Base-by-base conservation (phyloP, 2,797 vertebrate species). In the Centropyge bicolor region DNA sequence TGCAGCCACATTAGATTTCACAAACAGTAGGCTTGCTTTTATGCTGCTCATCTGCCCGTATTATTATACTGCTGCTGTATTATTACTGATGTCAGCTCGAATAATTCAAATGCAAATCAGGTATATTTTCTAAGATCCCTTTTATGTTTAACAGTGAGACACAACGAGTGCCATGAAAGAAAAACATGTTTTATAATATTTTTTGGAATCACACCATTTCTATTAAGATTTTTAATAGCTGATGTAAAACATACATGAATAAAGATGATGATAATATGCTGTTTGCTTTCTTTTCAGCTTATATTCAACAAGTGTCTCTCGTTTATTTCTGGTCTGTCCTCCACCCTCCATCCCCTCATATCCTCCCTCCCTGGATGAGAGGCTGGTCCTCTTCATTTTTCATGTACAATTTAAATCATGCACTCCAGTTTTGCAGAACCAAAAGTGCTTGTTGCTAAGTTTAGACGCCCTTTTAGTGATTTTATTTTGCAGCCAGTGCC, bases 321-420 rank as follows among this genome's bases (percentile, higher is more conserved):
- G 0, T 78, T 61, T 86, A 31, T 80, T 80, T 83, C 14, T 43
- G 76, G 68, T 63, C 22, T 8, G 12, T 57, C 51, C 70, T 84
- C 56, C 56, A 19, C 51, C 76, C 61, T 62, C 1, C 0, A n/a
- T 67, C n/a, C 17, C 19, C 68, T 65, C 54, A 17, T 49, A 6
- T 38, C 41, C 38, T 41, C 48, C 49, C 31, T 81, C 27, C 19
- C 55, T 74, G 38, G 13, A 70, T 56, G 36, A 71, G 55, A 78
- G 7, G 70, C 35, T 20, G 35, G 10, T 72, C 63, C 40, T 70
- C 24, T 68, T 80, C 38, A 79, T 87, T 74, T 82, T 86, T 78
- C 63, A 85, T 87, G 49, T 55, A 64, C 38, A 85, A 48, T 86
- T 85, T 78, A 71, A 85, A 84, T 76, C 62, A 84, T 82, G 64